Conservation (phyloP, 1,140 invertebrate species). For the Vanessa tameamea region DNA sequence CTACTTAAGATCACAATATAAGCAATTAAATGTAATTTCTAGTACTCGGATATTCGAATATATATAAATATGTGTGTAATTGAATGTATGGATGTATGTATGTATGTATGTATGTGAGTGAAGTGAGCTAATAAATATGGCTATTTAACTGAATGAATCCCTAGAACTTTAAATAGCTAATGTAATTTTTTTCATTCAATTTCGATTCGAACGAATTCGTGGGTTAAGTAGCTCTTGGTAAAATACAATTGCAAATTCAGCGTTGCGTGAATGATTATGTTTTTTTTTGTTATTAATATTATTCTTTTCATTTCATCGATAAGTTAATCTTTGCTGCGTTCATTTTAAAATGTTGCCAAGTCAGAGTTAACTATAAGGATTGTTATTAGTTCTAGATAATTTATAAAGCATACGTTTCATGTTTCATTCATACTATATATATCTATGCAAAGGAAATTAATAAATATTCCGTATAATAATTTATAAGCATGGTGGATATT, state of each 20-base stretch:
- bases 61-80: no score
- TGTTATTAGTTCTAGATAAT: conserved; percentile 27
- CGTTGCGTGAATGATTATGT: conserved; percentile 39
- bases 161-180: no score
- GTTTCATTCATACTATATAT: not conserved
- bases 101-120: no score
- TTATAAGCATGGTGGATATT: not conserved
- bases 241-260: conserved; percentile 41
- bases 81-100: no score
- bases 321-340: not conserved
- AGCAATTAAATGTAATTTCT: no score
- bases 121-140: no score
- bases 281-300: conserved; percentile 31
- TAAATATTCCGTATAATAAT: conserved; percentile 2
- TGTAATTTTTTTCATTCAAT: no score
- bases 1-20: no score
- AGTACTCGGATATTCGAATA: no score
- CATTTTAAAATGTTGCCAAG: conserved; percentile 24
- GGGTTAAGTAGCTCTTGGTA: not conserved
- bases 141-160: no score
- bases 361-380: conserved; percentile 18
- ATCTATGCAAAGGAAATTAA: not conserved
- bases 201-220: no score
- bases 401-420: conserved; percentile 6
- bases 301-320: conserved; percentile 18